A percentile compares a stretch with the other conserved stretches of the same genome.
These are phyloP conservation scores for Noctuana brunneofusca DNA, from an alignment of 2,888 invertebrate genomes.

Conservation along the genomic window DNA sequence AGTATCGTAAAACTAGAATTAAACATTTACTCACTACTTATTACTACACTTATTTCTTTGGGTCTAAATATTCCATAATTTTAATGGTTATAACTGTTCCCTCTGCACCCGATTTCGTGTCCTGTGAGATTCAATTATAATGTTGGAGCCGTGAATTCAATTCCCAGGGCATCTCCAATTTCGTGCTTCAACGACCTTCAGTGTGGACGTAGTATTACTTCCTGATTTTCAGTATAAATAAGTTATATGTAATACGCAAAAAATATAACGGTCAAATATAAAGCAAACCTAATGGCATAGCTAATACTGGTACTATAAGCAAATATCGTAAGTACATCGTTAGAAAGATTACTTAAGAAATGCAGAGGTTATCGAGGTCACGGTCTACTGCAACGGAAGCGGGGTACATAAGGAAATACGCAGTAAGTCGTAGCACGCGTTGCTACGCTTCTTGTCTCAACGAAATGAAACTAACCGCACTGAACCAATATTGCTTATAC, in stretches of 20 bases:
- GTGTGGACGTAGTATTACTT: not conserved
- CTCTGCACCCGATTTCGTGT: not conserved
- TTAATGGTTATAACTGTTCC: not conserved
- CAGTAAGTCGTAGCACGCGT: constrained; percentile 23
- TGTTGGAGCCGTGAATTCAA: not conserved
- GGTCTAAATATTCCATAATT: not conserved
- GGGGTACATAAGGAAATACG: constrained; percentile 27
- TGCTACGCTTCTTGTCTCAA: constrained; percentile 20
- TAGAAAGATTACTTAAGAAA: not conserved
- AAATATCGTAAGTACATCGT: not conserved
- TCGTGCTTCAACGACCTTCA: not conserved
- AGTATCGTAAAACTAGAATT: too few species aligned
- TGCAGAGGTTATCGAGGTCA: constrained; percentile 20
- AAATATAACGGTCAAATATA: too few species aligned
- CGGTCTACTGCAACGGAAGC: constrained; percentile 26
- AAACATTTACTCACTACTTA: too few species aligned
- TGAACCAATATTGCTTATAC: not conserved
- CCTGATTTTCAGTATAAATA: not conserved
- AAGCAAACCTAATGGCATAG: not conserved
- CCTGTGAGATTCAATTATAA: constrained; percentile 1
- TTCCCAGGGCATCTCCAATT: constrained; percentile 5
- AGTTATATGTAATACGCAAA: too few species aligned
- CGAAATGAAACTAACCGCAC: constrained; percentile 16
- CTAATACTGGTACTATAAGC: not conserved
- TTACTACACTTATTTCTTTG: too few species aligned